Conservation (phyloP, 2,888 invertebrate genomes). For the Macaria liturata region DNA sequence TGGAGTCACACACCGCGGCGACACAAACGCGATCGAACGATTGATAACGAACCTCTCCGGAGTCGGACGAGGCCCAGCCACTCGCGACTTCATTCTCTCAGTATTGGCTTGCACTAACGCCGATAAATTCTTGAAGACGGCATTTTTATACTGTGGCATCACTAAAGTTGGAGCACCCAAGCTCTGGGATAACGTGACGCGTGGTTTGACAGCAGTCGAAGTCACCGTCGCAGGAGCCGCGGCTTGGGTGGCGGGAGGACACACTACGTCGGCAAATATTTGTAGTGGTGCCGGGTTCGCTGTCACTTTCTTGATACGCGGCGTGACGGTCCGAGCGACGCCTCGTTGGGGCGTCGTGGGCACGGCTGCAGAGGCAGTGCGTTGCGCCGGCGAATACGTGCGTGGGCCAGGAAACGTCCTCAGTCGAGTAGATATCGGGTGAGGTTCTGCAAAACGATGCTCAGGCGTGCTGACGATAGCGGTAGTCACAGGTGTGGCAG, state of each 20-base stretch:
- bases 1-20: constrained; percentile 15
- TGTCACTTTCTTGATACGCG: constrained; percentile 13
- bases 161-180: constrained; percentile 16
- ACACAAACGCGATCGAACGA: constrained; percentile 23
- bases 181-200: constrained; percentile 8
- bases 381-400: constrained; percentile 14
- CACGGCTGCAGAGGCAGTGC: constrained; percentile 5
- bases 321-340: constrained; percentile 7
- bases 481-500: constrained; percentile 10
- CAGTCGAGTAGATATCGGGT: neutral
- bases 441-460: constrained; percentile 12
- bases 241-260: constrained; percentile 11
- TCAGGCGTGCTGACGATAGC: constrained; percentile 2
- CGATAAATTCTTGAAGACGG: constrained; percentile 28
- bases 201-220: neutral
- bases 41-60: constrained; percentile 21
- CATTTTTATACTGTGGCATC: constrained; percentile 31
- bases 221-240: neutral
- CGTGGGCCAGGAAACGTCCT: constrained; percentile 30
- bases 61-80: neutral
- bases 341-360: neutral
- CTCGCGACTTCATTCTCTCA: constrained; percentile 1
- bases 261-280: constrained; percentile 17
- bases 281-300: constrained; percentile 14
- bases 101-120: constrained; percentile 19